These are phyloP conservation scores for Orgyia antiqua DNA, from an alignment of 2,888 invertebrate genomes.

Conservation along the genomic window DNA sequence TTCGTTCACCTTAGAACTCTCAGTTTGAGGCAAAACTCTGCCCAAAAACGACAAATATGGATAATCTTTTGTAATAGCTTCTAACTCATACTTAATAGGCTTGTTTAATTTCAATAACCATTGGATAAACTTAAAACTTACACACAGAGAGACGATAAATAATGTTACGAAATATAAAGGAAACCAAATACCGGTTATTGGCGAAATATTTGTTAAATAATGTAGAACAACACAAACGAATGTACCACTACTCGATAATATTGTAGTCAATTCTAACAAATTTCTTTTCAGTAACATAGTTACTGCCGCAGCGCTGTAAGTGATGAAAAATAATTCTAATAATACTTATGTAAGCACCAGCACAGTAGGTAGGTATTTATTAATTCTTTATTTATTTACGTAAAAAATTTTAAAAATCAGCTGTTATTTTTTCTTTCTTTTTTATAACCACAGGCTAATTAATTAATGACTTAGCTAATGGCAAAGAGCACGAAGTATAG, in stretches of 20 bases:
- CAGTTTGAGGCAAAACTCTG: slow-evolving; percentile 36
- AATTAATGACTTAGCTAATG: no score
- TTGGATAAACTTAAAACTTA: slow-evolving; percentile 74
- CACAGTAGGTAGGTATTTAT: no score
- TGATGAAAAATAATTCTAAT: no score
- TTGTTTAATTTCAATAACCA: slow-evolving; percentile 72
- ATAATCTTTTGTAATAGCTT: slow-evolving; percentile 38
- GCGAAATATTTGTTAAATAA: slow-evolving; percentile 59
- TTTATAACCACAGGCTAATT: no score
- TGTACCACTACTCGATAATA: slow-evolving; percentile 48
- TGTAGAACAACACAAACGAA: slow-evolving; percentile 49
- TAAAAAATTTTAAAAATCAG: no score
- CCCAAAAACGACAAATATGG: slow-evolving; percentile 40
- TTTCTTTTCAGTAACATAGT: slow-evolving; percentile 57
- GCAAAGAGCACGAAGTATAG: no score
- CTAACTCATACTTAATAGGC: slow-evolving; percentile 67
- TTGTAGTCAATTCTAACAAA: slow-evolving; percentile 48
- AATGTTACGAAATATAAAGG: slow-evolving; percentile 53
- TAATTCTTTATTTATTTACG: no score
- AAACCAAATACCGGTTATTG: slow-evolving; percentile 62
- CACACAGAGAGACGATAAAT: slow-evolving; percentile 60
- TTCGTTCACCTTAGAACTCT: slow-evolving; percentile 22
- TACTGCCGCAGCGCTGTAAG: no score
- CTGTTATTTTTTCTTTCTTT: no score
- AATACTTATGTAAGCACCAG: no score